Evolutionary conservation across 53 echinoderm and acorn worm species (phyloP), one percentile per base, ranked within the genome.

Genomic region (Temnopleurus reevesii): DNA sequence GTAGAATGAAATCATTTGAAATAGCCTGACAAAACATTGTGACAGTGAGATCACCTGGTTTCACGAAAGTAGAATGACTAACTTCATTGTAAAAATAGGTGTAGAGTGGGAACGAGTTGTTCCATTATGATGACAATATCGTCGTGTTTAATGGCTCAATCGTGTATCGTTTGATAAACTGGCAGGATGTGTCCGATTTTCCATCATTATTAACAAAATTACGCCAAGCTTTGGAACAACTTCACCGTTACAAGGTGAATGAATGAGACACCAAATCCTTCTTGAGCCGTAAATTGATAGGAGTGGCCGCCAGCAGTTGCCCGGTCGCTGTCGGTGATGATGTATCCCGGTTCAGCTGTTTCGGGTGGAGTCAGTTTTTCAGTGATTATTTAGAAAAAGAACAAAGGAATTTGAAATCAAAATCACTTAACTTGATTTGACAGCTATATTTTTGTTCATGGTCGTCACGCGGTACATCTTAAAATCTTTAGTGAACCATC

Each of bases 151-250:
- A 60, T 60, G 30, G 30, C 60, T 30, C 60, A 60, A 65, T 65
- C 19, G 34, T 34, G 35, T 33, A 34, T 34, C 35, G 18, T 65
- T 34, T 65, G 34, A 15, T 0, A 65, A 35, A 65, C 65, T 18
- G 65, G 34, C 65, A 65, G 65, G 65, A 65, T 34, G 65, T 65
- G 35, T 65, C 65, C 33, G 65, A 65, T 65, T 65, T 56, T 65
- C 36, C 65, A 65, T 65, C 65, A 18, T 65, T 65, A 65, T 65
- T 65, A n/a, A 65, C 65, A 33, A 65, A 56, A 65, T 65, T 65
- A 65, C 15, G 17, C 33, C 65, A 65, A 65, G 35, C 65, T 65
- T 36, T 65, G 7, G n/a, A 35, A 65, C 65, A 34, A 65, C 65
- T 65, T 35, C 33, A 65, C 65, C 35, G 24, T 12, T 65, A 34